Evolutionary conservation across 2,113 vertebrate genomes (phyloP).

Genomic region (Corvus cornix): DNA sequence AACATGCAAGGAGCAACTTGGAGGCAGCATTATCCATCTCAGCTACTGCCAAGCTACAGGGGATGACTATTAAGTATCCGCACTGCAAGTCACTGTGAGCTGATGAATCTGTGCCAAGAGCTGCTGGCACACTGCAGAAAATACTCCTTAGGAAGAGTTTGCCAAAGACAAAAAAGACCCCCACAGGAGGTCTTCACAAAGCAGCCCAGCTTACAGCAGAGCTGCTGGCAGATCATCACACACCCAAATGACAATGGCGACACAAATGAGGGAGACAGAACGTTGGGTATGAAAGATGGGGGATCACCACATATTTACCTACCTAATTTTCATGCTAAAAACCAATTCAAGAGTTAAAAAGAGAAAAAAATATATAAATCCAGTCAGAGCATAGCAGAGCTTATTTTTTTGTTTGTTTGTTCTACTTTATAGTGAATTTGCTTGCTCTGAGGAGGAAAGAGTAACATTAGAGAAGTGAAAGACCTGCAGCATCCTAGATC

Average conservation of each 20-base stretch:
- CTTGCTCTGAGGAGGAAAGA: neutral
- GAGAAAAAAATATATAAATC: neutral
- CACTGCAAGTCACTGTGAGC: slow-evolving; percentile 56
- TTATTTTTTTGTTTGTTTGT: neutral
- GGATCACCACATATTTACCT: neutral
- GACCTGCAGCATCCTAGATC: neutral
- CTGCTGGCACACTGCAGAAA: slow-evolving; percentile 20
- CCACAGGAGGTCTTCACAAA: slow-evolving; percentile 24
- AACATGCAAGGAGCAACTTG: neutral
- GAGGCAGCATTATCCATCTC: slow-evolving; percentile 11
- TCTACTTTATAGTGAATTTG: neutral
- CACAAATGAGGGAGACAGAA: neutral
- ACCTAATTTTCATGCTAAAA: neutral
- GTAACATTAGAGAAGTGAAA: neutral
- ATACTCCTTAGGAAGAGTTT: slow-evolving; percentile 32
- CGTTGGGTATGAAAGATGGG: neutral
- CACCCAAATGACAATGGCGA: neutral
- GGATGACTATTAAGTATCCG: slow-evolving; percentile 56
- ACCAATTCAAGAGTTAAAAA: neutral
- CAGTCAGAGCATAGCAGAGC: neutral
- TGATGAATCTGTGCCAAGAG: slow-evolving; percentile 28
- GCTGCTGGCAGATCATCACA: neutral
- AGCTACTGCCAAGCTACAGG: slow-evolving; percentile 41
- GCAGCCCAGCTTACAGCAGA: neutral
- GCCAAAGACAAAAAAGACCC: slow-evolving; percentile 45